A percentile compares a stretch with the other conserved stretches of the same genome.
Evolutionary conservation across 2,888 invertebrate genomes (phyloP).

Genomic region (Acanthopleura granulata): DNA sequence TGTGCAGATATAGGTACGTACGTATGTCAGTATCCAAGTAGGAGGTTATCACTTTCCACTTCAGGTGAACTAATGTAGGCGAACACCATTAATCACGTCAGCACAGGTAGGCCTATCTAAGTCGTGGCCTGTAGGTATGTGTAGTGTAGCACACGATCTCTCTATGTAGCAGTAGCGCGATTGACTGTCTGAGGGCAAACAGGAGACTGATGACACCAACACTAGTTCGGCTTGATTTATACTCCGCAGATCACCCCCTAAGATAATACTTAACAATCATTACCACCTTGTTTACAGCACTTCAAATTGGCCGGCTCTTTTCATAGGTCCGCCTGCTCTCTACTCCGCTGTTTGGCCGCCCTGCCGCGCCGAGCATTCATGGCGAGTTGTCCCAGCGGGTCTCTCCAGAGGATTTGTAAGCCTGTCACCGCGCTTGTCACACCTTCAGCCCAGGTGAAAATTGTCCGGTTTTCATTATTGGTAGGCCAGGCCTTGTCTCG

Average conservation of each 20-base stretch:
- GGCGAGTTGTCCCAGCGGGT: neutral
- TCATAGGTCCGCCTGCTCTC: neutral
- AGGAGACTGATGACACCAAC: neutral
- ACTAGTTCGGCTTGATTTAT: neutral
- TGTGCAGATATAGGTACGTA: neutral
- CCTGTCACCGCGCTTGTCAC: constrained; percentile 11
- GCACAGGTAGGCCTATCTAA: neutral
- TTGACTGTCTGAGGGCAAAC: neutral
- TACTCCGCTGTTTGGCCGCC: neutral
- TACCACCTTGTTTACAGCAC: constrained; percentile 18
- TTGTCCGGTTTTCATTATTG: neutral
- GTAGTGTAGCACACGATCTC: neutral
- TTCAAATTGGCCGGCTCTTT: neutral
- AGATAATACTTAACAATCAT: constrained; percentile 11
- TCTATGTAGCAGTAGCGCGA: neutral
- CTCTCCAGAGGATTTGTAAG: neutral
- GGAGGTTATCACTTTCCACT: neutral
- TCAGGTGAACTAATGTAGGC: neutral
- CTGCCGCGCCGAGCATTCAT: neutral
- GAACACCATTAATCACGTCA: neutral
- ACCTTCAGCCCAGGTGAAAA: constrained; percentile 1
- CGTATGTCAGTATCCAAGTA: neutral
- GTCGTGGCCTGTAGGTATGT: no score
- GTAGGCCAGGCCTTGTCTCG: neutral
- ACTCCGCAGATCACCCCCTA: neutral